A percentile compares a stretch with the other conserved stretches of the same genome.
These are phyloP conservation scores for Strix aluco DNA, from an alignment of 2,113 vertebrate species.

Conservation along the genomic window DNA sequence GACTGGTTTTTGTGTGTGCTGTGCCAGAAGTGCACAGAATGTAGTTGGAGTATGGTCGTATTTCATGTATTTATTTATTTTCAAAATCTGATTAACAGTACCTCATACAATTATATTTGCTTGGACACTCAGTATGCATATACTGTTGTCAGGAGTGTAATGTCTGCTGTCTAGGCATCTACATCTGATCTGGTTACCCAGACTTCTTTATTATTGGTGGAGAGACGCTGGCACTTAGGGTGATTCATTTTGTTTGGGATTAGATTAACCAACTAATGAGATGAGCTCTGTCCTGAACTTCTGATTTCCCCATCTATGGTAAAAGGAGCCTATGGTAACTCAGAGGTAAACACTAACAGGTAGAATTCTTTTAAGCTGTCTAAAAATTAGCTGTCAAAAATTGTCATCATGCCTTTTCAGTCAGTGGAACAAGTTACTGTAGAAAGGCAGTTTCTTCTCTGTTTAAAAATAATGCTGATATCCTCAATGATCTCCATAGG, in stretches of 20 bases:
- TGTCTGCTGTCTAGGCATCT: not conserved
- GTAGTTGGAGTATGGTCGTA: not conserved
- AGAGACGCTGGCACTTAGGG: not conserved
- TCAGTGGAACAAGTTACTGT: not conserved
- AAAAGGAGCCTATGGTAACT: not conserved
- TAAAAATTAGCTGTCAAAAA: not conserved
- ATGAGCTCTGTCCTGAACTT: not conserved
- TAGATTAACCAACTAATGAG: not conserved
- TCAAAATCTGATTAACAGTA: not conserved
- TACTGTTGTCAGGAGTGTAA: not conserved
- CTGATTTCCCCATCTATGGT: not conserved
- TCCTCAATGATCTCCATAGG: not conserved
- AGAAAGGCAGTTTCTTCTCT: not conserved
- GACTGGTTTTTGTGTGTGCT: not conserved
- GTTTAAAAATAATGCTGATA: not conserved
- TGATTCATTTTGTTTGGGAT: not conserved
- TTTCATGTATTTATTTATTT: not conserved
- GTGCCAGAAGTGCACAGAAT: not conserved
- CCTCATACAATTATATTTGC: not conserved
- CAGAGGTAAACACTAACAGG: not conserved
- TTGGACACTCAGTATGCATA: not conserved
- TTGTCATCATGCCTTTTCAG: not conserved
- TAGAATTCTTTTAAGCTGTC: not conserved
- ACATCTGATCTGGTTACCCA: not conserved
- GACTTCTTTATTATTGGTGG: not conserved